These are phyloP conservation scores for Polymixis flavicincta DNA, from an alignment of 2,888 invertebrate species.

Conservation along the genomic window DNA sequence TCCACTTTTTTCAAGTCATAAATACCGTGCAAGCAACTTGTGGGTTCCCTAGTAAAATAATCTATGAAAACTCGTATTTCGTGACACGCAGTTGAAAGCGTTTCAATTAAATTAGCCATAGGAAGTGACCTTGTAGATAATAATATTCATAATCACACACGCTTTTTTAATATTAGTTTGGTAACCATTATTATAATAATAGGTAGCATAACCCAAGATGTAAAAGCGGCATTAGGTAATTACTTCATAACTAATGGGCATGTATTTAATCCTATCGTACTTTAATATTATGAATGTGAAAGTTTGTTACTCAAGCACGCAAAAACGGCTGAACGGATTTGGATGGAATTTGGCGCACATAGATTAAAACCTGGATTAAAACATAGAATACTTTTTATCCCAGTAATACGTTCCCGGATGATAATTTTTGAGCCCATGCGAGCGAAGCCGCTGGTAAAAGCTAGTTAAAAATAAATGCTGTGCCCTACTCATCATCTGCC, in stretches of 20 bases:
- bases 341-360: too few species aligned
- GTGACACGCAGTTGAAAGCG: constrained; percentile 2
- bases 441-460: too few species aligned
- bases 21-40: too few species aligned
- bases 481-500: too few species aligned
- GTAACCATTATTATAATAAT: constrained; percentile 12
- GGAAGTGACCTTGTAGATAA: constrained; percentile 17
- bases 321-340: too few species aligned
- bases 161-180: neutral
- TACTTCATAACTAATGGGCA: neutral
- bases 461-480: neutral
- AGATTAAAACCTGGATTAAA: too few species aligned
- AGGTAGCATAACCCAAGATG: neutral
- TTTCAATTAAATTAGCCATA: constrained; percentile 11
- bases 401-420: too few species aligned
- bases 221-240: constrained; percentile 10
- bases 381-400: too few species aligned
- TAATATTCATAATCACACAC: neutral
- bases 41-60: neutral
- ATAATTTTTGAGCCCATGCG: too few species aligned
- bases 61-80: neutral
- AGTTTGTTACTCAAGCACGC: too few species aligned
- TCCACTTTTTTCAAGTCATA: neutral
- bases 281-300: too few species aligned
- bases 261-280: too few species aligned